These are phyloP conservation scores for Patella vulgata DNA, from an alignment of 1,140 invertebrate species.

Conservation along the genomic window DNA sequence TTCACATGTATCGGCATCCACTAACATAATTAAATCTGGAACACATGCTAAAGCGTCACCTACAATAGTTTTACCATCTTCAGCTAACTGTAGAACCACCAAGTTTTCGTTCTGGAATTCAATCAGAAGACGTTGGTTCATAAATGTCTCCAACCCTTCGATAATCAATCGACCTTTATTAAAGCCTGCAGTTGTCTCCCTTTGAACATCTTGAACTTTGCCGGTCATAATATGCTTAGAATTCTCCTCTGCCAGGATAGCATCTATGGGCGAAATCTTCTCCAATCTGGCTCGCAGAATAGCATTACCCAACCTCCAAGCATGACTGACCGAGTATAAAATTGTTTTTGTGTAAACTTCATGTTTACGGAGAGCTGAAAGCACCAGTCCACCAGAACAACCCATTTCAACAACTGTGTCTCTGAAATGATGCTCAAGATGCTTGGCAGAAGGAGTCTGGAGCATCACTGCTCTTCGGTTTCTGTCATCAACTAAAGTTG, in stretches of 20 bases:
- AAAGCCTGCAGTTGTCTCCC: constrained; percentile 55
- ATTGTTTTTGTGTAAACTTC: constrained; percentile 38
- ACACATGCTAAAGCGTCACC: constrained; percentile 37
- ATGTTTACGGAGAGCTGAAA: constrained; percentile 33
- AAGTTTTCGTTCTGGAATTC: constrained; percentile 63
- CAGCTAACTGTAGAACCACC: constrained; percentile 27
- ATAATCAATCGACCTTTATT: constrained; percentile 47
- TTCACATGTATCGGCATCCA: constrained; percentile 55
- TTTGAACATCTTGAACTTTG: constrained; percentile 49
- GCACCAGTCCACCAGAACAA: constrained; percentile 39
- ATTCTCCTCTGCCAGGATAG: constrained; percentile 33
- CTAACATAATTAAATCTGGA: constrained; percentile 55
- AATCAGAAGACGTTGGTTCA: constrained; percentile 26
- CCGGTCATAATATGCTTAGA: constrained; percentile 40
- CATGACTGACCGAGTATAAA: constrained; percentile 42
- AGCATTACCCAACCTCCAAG: constrained; percentile 53
- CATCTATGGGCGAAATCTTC: constrained; percentile 44
- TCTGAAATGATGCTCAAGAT: constrained; percentile 54
- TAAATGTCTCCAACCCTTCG: constrained; percentile 41
- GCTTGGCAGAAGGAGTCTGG: constrained; percentile 36
- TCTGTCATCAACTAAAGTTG: constrained; percentile 45
- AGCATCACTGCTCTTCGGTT: constrained; percentile 43
- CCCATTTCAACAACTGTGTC: constrained; percentile 50
- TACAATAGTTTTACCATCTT: constrained; percentile 7
- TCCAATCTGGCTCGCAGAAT: constrained; percentile 42